Conservation (phyloP, 2,113 vertebrate genomes). For the Xyliphius kryptos region DNA sequence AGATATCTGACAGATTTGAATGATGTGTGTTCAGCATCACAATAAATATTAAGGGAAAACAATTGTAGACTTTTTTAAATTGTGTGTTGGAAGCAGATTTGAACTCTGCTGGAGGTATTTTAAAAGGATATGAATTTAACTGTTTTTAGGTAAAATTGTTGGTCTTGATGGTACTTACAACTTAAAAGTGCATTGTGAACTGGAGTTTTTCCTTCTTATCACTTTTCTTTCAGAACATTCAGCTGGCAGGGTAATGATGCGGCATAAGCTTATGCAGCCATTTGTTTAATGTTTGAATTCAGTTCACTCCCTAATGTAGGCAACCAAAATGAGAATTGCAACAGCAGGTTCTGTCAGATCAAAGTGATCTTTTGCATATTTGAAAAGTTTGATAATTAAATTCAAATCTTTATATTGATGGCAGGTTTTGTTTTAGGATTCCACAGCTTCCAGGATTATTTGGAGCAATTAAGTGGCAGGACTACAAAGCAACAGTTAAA, state of each 20-base stretch:
- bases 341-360: constrained; percentile 15
- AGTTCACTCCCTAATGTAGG: constrained; percentile 19
- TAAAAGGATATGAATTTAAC: constrained; percentile 14
- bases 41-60: neutral
- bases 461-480: too few species aligned
- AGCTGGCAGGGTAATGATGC: constrained; percentile 29
- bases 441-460: too few species aligned
- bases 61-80: too few species aligned
- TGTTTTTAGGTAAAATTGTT: constrained; percentile 19
- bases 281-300: constrained; percentile 28
- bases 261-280: constrained; percentile 16
- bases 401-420: constrained; percentile 4
- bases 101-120: constrained; percentile 14
- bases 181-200: constrained; percentile 5
- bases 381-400: constrained; percentile 9
- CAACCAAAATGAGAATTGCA: constrained; percentile 8
- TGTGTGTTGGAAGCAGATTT: constrained; percentile 16
- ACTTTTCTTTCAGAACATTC: constrained; percentile 19
- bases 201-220: constrained; percentile 8
- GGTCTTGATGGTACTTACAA: constrained; percentile 15
- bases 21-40: neutral
- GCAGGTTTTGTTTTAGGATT: constrained; percentile 1
- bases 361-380: constrained; percentile 9
- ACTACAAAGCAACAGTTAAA: too few species aligned
- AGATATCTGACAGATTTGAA: neutral